Evolutionary conservation across 2,797 vertebrate species (phyloP), one percentile per base, ranked within the genome.

Genomic region (Pipistrellus kuhlii): DNA sequence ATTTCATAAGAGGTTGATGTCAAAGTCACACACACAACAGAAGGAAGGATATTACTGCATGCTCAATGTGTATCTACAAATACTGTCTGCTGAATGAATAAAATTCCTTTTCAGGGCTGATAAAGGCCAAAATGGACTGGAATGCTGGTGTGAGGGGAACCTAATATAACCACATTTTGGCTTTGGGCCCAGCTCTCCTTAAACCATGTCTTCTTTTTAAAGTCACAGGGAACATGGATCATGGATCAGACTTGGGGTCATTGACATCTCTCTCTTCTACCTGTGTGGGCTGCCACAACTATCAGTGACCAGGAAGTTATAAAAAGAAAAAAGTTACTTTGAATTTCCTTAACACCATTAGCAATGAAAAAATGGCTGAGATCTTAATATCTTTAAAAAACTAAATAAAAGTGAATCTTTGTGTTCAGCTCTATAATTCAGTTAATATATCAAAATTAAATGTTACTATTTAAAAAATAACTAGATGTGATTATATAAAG

Each of bases 81-180:
- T 53, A 57, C 68, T 78, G 73, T 51, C 68, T 85, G 80, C 64
- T 78, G 64, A 78, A 73, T 46, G 59, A 30, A 91, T 57, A 44
- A 72, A 89, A 93, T 91, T 89, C 55, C 88, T 94, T 93, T 57
- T 77, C 51, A 84, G 90, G 68, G 21, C 38, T 86, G 75, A 94
- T 51, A 73, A 93, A 92, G 77, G 68, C 17, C 57, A 57, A 85
- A 92, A 68, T 38, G 20, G 64, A 48, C 71, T 72, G 73, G 35
- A 93, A 64, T 44, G 68, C 77, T 88, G 44, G 55, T 69, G 25
- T 32, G 55, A 59, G 59, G 38, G 41, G 41, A 90, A 72, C 17
- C 23, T 30, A 53, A 25, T 38, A n/a, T 55, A 91, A 48, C 88
- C 84, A 46, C 62, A 88, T 64, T 78, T 82, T 90, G 92, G 48